These are phyloP conservation scores for Lepas anatifera DNA, from an alignment of 2,888 invertebrate species.

Conservation along the genomic window DNA sequence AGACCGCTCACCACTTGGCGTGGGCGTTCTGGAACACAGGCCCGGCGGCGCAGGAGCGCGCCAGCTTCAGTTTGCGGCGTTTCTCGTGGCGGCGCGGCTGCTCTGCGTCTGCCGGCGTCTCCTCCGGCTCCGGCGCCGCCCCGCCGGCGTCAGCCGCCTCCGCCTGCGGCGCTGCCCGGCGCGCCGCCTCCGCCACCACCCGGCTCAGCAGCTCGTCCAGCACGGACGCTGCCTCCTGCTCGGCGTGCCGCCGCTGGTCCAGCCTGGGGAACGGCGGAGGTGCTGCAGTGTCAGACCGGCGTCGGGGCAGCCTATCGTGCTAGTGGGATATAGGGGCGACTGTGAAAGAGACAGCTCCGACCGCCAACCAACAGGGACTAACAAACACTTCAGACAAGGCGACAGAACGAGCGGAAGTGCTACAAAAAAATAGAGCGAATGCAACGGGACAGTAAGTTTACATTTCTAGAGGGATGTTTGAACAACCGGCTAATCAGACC, in stretches of 20 bases:
- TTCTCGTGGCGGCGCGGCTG: background rate
- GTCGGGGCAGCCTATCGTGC: background rate
- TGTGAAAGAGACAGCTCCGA: too few relatives aligned
- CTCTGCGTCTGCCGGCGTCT: background rate
- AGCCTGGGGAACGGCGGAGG: background rate
- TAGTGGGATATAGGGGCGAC: too few relatives aligned
- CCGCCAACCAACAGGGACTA: too few relatives aligned
- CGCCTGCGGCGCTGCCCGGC: background rate
- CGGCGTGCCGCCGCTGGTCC: conserved; percentile 3
- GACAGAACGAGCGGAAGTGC: too few relatives aligned
- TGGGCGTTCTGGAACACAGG: too few relatives aligned
- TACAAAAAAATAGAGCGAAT: too few relatives aligned
- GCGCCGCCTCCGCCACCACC: background rate
- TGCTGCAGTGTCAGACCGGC: background rate
- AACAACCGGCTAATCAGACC: too few relatives aligned
- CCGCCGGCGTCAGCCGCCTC: background rate
- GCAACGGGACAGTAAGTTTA: too few relatives aligned
- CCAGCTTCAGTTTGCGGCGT: background rate
- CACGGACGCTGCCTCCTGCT: background rate
- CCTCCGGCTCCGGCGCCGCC: background rate
- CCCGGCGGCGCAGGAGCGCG: background rate
- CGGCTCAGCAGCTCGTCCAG: background rate
- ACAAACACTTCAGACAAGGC: too few relatives aligned
- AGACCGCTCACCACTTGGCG: too few relatives aligned
- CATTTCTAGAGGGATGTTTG: too few relatives aligned